Evolutionary conservation across 2,797 vertebrate species (phyloP), one percentile per base, ranked within the genome.

Genomic region (Sebastolobus altivelis): DNA sequence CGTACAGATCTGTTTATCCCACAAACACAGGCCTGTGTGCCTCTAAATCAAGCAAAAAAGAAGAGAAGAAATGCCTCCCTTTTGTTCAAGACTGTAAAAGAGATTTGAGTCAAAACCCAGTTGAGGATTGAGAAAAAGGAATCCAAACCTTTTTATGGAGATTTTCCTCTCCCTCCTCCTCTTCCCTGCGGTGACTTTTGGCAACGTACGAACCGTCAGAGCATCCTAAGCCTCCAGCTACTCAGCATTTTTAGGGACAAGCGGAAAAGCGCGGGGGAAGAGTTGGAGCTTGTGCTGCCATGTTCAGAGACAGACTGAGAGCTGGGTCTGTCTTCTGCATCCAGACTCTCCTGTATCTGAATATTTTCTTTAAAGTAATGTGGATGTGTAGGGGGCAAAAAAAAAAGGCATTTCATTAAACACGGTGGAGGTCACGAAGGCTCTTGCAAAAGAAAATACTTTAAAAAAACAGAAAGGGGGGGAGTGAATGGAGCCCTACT

Each of bases 1-100:
- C 84, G 75, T 79, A 87, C 84, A 90, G 86, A 89, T 89, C 86
- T 91, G 88, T 92, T 90, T 87, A 94, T 94, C 94, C 95, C 95
- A 88, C 93, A 94, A 82, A 95, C 92, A 94, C 88, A 86, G 94
- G 94, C 91, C 82, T 80, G 93, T 94, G 79, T 8, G 94, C 89
- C 85, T 83, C 85, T 35, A 95, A 97, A 96, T 89, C 90, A 87
- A 95, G 91, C 89, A 63, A 72, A 65, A 43, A 76, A 43, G 74
- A 6, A 20, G 40, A 80, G 70, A 79, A 84, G 71, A 80, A 79
- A 88, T 71, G 88, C 71, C 75, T 88, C 76, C 87, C 87, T 92
- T 91, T 90, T 92, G 90, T 94, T 90, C 72, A 80, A 82, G 75
- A 92, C 88, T 82, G 89, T 61, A 86, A 91, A 91, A 89, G 89